Conservation (phyloP, 35 echinoderm and acorn worm species). For the Anneissia japonica region DNA sequence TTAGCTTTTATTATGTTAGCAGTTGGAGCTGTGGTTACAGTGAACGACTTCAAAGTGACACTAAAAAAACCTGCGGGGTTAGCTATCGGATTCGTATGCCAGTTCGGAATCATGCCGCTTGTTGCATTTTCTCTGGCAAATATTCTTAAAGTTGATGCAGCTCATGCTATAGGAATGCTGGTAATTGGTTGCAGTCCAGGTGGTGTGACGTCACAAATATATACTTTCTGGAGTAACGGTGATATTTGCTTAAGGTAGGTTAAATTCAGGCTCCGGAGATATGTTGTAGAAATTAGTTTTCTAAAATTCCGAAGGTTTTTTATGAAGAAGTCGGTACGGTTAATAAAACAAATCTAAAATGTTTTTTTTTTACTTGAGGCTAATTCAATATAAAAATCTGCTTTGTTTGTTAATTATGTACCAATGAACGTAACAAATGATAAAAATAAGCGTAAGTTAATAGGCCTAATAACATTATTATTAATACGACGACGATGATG, state of each 20-base stretch:
- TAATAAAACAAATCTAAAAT: too few species aligned
- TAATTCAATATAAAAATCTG: too few species aligned
- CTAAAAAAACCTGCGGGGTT: constrained; percentile 55
- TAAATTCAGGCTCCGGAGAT: too few species aligned
- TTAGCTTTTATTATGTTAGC: constrained; percentile 57
- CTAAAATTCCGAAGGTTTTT: too few species aligned
- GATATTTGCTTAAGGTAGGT: constrained; percentile 82
- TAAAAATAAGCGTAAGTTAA: too few species aligned
- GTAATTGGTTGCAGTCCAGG: constrained; percentile 54
- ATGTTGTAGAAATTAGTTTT: too few species aligned
- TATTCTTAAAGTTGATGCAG: constrained; percentile 34
- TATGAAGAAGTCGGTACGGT: too few species aligned
- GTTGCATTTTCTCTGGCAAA: constrained; percentile 47
- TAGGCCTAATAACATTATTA: too few species aligned
- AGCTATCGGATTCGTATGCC: constrained; percentile 55
- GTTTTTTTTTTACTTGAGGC: too few species aligned
- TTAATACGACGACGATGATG: too few species aligned
- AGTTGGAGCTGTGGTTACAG: constrained; percentile 46
- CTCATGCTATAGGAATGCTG: constrained; percentile 54
- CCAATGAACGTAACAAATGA: too few species aligned
- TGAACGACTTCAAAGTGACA: constrained; percentile 46
- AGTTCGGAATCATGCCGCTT: constrained; percentile 64
- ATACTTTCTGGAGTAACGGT: constrained; percentile 54
- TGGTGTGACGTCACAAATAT: constrained; percentile 63
- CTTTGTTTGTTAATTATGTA: too few species aligned